Evolutionary conservation across 23 tunicate species (phyloP).

Genomic region (Trididemnum miniatum): DNA sequence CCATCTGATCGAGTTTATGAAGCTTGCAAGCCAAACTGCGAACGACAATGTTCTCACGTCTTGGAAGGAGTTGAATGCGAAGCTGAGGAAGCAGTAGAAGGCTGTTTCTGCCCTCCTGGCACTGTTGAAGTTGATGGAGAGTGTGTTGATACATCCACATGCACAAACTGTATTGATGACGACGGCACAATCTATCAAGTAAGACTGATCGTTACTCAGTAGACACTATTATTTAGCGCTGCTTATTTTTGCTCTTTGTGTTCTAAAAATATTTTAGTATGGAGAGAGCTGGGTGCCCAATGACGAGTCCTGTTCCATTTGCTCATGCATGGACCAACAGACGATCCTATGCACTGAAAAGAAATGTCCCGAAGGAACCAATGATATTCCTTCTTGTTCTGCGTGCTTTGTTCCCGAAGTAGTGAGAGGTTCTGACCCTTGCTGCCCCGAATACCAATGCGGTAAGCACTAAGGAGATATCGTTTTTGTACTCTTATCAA

Average conservation of each 20-base stretch:
- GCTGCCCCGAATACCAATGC: slow-evolving; percentile 87
- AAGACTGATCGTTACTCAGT: no score
- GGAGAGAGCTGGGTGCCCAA: slow-evolving; percentile 78
- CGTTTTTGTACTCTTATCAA: no score
- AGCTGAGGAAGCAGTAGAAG: slow-evolving; percentile 69
- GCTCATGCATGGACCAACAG: slow-evolving; percentile 82
- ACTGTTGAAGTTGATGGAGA: slow-evolving; percentile 62
- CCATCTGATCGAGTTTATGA: slow-evolving; percentile 59
- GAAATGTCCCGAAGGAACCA: slow-evolving; percentile 60
- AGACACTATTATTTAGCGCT: no score
- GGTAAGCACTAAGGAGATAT: slow-evolving; percentile 46
- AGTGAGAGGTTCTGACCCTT: slow-evolving; percentile 67
- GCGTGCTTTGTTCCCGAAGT: slow-evolving; percentile 62
- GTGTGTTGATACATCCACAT: slow-evolving; percentile 39
- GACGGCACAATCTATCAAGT: slow-evolving; percentile 48
- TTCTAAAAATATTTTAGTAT: slow-evolving; percentile 28
- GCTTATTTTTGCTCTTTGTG: no score
- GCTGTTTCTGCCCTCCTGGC: slow-evolving; percentile 93
- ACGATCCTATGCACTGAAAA: slow-evolving; percentile 50
- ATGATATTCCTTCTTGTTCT: slow-evolving; percentile 48
- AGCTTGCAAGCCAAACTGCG: slow-evolving; percentile 87
- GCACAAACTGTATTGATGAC: slow-evolving; percentile 79
- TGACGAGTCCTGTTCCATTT: slow-evolving; percentile 61
- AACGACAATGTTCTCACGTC: slow-evolving; percentile 60
- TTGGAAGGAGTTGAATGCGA: slow-evolving; percentile 44